Evolutionary conservation across 2,113 vertebrate genomes (phyloP), one percentile per base, ranked within the genome.

Genomic region (Tonatia bakeri): DNA sequence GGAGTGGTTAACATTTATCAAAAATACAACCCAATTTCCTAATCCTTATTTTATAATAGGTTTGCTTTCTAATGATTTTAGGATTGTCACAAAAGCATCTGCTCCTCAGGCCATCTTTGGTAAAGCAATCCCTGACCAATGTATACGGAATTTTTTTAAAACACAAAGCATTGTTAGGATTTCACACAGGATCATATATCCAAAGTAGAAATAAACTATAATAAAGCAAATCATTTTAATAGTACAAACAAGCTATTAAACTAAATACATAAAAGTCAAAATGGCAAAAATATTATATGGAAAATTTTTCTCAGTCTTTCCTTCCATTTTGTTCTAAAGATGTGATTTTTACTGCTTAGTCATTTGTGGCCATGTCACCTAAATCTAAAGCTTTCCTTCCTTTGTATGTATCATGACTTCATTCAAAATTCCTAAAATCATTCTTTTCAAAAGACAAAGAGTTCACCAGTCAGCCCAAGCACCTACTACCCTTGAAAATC

Each of bases 101-200:
- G 13, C 61, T 79, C 52, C 67, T 90, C 65, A 82, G 50, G 36
- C 14, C 52, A 43, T 36, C 13, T 75, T 96, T 86, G 86, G 11
- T 75, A 87, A 88, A 93, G 75, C 28, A 89, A n/a, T 75, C 86
- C 93, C 50, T 96, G 22, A 94, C 15, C 31, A 45, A 87, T 33
- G 33, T 52, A 59, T 43, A 45, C 24, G 24, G 10, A 67, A 61
- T 64, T 65, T 81, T 54, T 87, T 89, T 31, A 20, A 85, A 81
- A 56, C 33, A 33, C 26, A 70, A 9, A 14, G 3, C 16, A 83
- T 90, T 13, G 9, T 94, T 79, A 90, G 13, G 14, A 52, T 61
- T 89, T 81, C 36, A 88, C 38, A 88, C 85, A 94, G 7, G 14
- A 84, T 3, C 64, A 1, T 70, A 45, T 54, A 76, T 90, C 72